Evolutionary conservation across 2,888 invertebrate species (phyloP), one percentile per base, ranked within the genome.

Genomic region (Mechanitis messenoides): DNA sequence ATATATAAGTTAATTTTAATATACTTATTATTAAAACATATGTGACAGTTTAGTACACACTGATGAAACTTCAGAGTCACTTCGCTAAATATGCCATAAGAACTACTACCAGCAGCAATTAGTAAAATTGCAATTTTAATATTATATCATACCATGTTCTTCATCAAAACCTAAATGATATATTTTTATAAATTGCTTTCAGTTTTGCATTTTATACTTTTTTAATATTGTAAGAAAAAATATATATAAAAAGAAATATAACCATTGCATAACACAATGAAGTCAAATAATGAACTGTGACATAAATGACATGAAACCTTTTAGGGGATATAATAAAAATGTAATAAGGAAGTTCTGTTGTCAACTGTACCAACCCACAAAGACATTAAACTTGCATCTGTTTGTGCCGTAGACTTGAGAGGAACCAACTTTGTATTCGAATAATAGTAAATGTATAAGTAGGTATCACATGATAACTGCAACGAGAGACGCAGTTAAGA

Each of bases 311-410:
- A 2, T 50, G 50, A 50, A 50, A 28, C 20, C 9, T 50, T 20
- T 20, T 28, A 50, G 28, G 4, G 50, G 31, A 50, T 28, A 9
- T 20, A 50, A 50, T 28, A 50, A 31, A 28, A 20, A 50, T 45
- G 62, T 60, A 64, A 64, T 63, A 58, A 63, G 20, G 9, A 50
- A 50, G 65, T 66, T 69, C 65, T 68, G 67, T 67, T 71, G 68
- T 71, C 67, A 58, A 72, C 69, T 7, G 57, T 61, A 58, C 11
- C 54, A 58, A 20, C 58, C 61, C 46, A 47, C 65, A 68, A 71
- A 73, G 72, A 80, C 83, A 84, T 83, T 85, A 84, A 85, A 85
- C 78, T 84, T 86, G 85, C 81, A 85, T 85, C 83, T 82, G 84
- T 81, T 80, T 80, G 82, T 76, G 83, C 54, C 58, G 55, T 53